These are phyloP conservation scores for Enoplosus armatus DNA, from an alignment of 2,797 vertebrate genomes.

Conservation along the genomic window DNA sequence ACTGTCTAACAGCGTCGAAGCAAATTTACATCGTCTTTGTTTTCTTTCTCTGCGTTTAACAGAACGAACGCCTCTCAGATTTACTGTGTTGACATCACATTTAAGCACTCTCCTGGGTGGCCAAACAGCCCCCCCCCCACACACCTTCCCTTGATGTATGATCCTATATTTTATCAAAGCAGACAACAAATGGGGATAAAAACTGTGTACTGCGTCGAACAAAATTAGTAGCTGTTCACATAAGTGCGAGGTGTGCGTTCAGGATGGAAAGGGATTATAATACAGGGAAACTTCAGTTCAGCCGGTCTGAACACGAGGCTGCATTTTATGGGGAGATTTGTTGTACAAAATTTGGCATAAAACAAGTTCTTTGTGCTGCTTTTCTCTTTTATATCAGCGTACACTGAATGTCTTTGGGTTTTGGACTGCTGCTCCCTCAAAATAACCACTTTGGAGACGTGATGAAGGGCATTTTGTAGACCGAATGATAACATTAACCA, in stretches of 20 bases:
- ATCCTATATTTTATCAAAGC: slow-evolving; percentile 27
- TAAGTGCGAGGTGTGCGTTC: background rate
- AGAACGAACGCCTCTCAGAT: slow-evolving; percentile 3
- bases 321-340: slow-evolving; percentile 1
- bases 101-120: slow-evolving; percentile 44
- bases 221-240: background rate
- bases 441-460: too few relatives aligned
- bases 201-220: background rate
- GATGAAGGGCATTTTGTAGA: too few relatives aligned
- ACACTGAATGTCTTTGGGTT: too few relatives aligned
- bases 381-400: too few relatives aligned
- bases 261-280: slow-evolving; percentile 11
- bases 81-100: slow-evolving; percentile 34
- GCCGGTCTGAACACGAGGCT: slow-evolving; percentile 36
- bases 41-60: slow-evolving; percentile 2
- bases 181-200: slow-evolving; percentile 28
- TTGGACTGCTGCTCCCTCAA: too few relatives aligned
- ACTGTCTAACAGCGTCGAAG: background rate
- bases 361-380: too few relatives aligned
- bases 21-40: slow-evolving; percentile 17
- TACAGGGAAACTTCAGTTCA: background rate
- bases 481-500: too few relatives aligned
- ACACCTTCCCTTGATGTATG: slow-evolving; percentile 7
- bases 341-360: too few relatives aligned
- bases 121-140: background rate